Conservation (phyloP, 2,888 invertebrate species). For the Elgonia sp. region DNA sequence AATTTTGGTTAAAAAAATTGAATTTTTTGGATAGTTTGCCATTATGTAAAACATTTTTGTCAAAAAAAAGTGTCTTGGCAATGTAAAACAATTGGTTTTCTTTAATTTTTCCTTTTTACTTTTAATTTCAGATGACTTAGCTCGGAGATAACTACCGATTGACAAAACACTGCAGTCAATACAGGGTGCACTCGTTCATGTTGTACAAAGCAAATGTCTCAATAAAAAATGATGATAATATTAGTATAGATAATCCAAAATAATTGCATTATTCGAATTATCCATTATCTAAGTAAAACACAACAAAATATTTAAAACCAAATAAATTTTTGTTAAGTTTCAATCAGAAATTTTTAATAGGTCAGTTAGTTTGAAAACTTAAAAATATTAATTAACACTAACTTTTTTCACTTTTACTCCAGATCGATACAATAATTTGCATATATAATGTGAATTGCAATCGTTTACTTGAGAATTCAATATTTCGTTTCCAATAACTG, state of each 20-base stretch:
- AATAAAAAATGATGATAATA: too few relatives aligned
- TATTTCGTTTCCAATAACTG: conserved; percentile 93
- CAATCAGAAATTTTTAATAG: neutral
- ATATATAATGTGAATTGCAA: conserved; percentile 90
- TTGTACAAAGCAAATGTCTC: too few relatives aligned
- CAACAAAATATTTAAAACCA: neutral
- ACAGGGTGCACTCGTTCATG: too few relatives aligned
- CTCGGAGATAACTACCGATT: too few relatives aligned
- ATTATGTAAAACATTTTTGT: too few relatives aligned
- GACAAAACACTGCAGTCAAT: too few relatives aligned
- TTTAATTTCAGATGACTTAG: neutral
- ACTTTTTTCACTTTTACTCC: conserved; percentile 90
- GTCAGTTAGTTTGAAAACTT: neutral
- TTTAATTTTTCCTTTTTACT: neutral
- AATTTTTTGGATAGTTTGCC: too few relatives aligned
- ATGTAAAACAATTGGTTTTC: too few relatives aligned
- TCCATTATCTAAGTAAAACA: neutral
- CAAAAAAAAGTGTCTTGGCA: too few relatives aligned
- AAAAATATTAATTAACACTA: conserved; percentile 70
- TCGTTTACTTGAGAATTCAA: conserved; percentile 91
- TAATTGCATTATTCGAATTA: neutral
- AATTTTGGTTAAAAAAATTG: too few relatives aligned
- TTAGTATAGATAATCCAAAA: too few relatives aligned
- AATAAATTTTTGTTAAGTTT: neutral
- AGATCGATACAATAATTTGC: conserved; percentile 88